A percentile compares a stretch with the other conserved stretches of the same genome.
These are phyloP conservation scores for Bombus confusus DNA, from an alignment of 1,140 invertebrate species.

Conservation along the genomic window DNA sequence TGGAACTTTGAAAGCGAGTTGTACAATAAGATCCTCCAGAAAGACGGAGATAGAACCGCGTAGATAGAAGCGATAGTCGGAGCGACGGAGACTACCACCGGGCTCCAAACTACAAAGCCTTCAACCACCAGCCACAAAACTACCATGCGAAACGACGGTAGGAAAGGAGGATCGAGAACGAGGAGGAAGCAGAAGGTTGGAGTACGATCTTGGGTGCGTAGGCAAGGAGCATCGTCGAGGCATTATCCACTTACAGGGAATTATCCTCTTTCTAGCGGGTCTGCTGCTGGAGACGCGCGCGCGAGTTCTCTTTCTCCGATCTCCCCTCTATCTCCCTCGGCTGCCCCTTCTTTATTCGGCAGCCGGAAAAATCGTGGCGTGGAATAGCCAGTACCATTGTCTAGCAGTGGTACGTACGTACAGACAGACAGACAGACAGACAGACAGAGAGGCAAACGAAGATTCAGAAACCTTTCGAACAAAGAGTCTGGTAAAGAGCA, in stretches of 20 bases:
- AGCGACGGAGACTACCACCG: not conserved
- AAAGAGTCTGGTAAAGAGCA: slow-evolving; percentile 51
- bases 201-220: slow-evolving; percentile 68
- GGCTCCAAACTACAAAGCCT: slow-evolving; percentile 59
- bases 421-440: not conserved
- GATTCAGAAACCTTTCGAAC: slow-evolving; percentile 64
- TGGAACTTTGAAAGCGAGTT: slow-evolving; percentile 64
- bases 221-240: slow-evolving; percentile 70
- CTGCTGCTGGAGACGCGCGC: slow-evolving; percentile 46
- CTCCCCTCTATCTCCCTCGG: slow-evolving; percentile 26
- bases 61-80: slow-evolving; percentile 25
- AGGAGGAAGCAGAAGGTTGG: slow-evolving; percentile 36
- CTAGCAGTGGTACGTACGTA: slow-evolving; percentile 33
- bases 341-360: slow-evolving; percentile 67
- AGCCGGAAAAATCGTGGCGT: slow-evolving; percentile 67
- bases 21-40: slow-evolving; percentile 58
- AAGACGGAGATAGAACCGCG: slow-evolving; percentile 29
- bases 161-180: slow-evolving; percentile 39
- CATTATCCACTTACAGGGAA: slow-evolving; percentile 80
- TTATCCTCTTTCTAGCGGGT: slow-evolving; percentile 70
- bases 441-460: not conserved
- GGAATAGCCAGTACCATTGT: slow-evolving; percentile 70
- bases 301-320: slow-evolving; percentile 31
- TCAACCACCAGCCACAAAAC: slow-evolving; percentile 59
- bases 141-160: slow-evolving; percentile 60